phyloP scores from a whole-genome alignment of 2,113 vertebrate genomes.

The Cynopterus brachyotis region DNA sequence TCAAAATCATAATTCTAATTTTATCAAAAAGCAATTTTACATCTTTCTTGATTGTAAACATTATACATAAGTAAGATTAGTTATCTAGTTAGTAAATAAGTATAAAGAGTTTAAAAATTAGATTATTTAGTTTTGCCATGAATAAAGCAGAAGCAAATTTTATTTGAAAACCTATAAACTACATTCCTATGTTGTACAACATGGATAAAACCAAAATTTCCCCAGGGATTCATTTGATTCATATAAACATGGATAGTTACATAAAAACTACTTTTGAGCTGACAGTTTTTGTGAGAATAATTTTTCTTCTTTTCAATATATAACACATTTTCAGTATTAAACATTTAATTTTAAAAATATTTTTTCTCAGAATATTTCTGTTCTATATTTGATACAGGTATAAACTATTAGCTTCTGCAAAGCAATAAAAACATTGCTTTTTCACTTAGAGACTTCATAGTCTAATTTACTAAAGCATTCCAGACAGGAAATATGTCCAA shows the following conservation, averaged over 20 bases:
- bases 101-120: background rate
- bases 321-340: background rate
- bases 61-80: background rate
- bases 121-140: background rate
- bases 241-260: background rate
- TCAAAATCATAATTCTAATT: background rate
- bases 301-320: background rate
- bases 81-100: background rate
- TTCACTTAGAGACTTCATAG: background rate
- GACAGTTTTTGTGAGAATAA: background rate
- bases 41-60: background rate
- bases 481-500: background rate
- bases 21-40: background rate
- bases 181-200: background rate
- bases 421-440: background rate
- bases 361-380: background rate
- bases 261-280: background rate
- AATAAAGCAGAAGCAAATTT: background rate
- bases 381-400: background rate
- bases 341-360: background rate
- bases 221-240: background rate
- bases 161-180: background rate
- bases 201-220: background rate
- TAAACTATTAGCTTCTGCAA: background rate
- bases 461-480: background rate